A percentile compares a stretch with the other conserved stretches of the same genome.
These are phyloP conservation scores for Malurus elegans DNA, from an alignment of 2,113 vertebrate genomes.

Conservation along the genomic window DNA sequence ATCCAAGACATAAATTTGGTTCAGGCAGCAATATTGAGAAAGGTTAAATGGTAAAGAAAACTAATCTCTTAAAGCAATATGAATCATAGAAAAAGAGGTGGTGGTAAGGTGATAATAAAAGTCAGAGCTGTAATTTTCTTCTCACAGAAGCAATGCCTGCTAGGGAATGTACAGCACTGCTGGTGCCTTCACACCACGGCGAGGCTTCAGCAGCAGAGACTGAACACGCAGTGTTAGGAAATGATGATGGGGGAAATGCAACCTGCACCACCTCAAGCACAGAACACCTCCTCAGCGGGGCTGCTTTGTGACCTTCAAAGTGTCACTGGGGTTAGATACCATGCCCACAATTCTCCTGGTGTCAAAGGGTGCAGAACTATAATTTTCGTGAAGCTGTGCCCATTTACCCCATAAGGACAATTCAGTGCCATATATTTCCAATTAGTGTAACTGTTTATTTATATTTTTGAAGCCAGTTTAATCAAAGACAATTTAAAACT, in stretches of 20 bases:
- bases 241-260: neutral
- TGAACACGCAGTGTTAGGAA: accelerated
- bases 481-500: neutral
- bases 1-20: slow-evolving; percentile 63
- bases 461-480: neutral
- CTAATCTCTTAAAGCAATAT: slow-evolving; percentile 73
- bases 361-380: neutral
- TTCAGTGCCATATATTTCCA: neutral
- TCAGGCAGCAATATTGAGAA: slow-evolving; percentile 73
- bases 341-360: accelerated
- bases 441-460: neutral
- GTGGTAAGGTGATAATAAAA: slow-evolving; percentile 53
- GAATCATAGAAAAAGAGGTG: slow-evolving; percentile 62
- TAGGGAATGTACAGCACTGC: neutral
- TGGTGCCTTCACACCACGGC: neutral
- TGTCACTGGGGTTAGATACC: neutral
- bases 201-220: neutral
- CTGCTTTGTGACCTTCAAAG: neutral
- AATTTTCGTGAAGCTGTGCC: neutral
- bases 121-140: slow-evolving; percentile 55
- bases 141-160: slow-evolving; percentile 8
- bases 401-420: neutral
- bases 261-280: neutral
- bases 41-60: slow-evolving; percentile 73
- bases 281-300: neutral